Base-by-base conservation (phyloP, 2,797 vertebrate species). In the Tauraco hartlaubi region DNA sequence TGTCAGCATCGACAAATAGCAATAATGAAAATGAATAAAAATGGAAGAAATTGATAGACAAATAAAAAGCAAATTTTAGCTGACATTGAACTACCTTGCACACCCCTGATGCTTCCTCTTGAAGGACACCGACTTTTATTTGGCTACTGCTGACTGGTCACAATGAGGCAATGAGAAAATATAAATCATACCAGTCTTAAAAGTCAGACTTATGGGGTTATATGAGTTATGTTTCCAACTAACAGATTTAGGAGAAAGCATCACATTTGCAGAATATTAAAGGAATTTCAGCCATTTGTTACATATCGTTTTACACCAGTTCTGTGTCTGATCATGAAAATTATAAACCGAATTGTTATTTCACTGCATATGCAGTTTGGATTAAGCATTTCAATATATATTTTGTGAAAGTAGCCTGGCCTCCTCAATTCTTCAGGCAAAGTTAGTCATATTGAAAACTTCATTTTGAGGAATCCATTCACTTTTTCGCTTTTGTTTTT, bases 281-380 rank as follows among this genome's bases (percentile, higher is more conserved):
- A 68, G 8, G 18, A 54, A 87, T 54, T 89, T 89, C 19, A 61
- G 28, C 15, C 28, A 58, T 9, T 26, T 55, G 7, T 63, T 86
- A 17, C 20, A 29, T 0, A 1, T 6, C 64, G 3, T 1, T 82
- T 84, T 59, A 46, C 2, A 72, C 1, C 8, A 66, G 26, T 6
- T 35, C 33, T 68, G 11, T 59, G 6, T 51, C 23, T 46, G 37
- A 31, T 37, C 11, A 35, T 9, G 11, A 35, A 5, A 72, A 6
- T 20, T 82, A 39, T 19, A 64, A 46, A 35, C 1, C 21, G 9
- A 10, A 37, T 33, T 52, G 7, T 9, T 49, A n/a, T 56, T 85
- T 85, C n/a, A 33, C 31, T 43, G 18, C 28, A 58, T 61, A 25
- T 3, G 1, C 7, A 51, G 5, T 62, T 68, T 54, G 26, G n/a